phyloP scores from a whole-genome alignment of 2,888 invertebrate genomes.

The Panopea generosa region DNA sequence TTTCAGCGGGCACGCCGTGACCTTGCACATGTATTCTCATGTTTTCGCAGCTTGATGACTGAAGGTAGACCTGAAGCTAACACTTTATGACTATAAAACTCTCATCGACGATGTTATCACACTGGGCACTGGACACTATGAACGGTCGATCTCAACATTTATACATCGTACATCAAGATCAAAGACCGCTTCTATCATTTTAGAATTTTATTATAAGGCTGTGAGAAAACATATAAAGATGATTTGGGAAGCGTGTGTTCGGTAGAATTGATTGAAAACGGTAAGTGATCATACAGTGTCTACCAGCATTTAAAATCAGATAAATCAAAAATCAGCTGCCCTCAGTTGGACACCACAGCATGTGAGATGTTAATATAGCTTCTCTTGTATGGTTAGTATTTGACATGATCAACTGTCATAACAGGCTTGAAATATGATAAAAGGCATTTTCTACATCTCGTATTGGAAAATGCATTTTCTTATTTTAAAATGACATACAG shows the following conservation, averaged over 20 bases:
- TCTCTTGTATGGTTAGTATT: no score
- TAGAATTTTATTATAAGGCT: conserved; percentile 32
- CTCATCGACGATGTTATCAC: conserved; percentile 44
- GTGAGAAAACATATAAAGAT: conserved; percentile 29
- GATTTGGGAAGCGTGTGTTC: conserved; percentile 10
- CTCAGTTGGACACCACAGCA: no score
- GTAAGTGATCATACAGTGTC: no score
- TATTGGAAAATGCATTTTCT: no score
- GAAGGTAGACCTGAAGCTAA: conserved; percentile 35
- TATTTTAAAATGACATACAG: no score
- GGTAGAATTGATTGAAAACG: no score
- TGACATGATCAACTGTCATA: no score
- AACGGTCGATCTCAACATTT: conserved; percentile 39
- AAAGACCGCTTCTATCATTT: conserved; percentile 32
- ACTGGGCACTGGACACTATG: conserved; percentile 31
- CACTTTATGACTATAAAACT: conserved; percentile 51
- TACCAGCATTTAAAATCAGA: no score
- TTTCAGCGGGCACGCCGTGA: conserved; percentile 21
- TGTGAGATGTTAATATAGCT: no score
- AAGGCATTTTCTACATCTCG: no score
- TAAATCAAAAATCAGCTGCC: no score
- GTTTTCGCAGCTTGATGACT: conserved; percentile 6
- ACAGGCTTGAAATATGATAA: no score
- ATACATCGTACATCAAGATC: conserved; percentile 32
- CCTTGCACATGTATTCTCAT: conserved; percentile 14